Evolutionary conservation across 2,888 invertebrate species (phyloP).

Genomic region (Lathronympha strigana): DNA sequence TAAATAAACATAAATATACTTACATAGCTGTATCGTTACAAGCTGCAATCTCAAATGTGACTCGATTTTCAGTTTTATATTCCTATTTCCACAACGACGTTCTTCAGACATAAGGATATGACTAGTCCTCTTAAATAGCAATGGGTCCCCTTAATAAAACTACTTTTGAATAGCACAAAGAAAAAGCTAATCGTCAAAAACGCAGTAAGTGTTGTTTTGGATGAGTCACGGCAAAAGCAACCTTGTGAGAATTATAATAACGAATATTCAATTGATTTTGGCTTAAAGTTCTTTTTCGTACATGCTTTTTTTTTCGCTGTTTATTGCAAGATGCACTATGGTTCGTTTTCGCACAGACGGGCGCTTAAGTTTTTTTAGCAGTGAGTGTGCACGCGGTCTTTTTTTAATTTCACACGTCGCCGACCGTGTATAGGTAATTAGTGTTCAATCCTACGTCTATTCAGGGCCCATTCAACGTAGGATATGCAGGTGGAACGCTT

Average conservation of each 20-base stretch:
- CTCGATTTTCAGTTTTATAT: not conserved
- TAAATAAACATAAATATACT: not conserved
- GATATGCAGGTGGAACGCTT: conserved; percentile 39
- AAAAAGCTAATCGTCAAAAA: conserved; percentile 12
- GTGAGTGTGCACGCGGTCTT: conserved; percentile 51
- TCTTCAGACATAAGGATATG: conserved; percentile 23
- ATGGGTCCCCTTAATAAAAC: conserved; percentile 18
- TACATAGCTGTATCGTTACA: not conserved
- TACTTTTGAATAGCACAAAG: conserved; percentile 11
- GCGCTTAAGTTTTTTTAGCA: not conserved
- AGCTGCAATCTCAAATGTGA: not conserved
- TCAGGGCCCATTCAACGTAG: conserved; percentile 65
- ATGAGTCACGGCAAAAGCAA: not conserved
- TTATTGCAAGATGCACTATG: not conserved
- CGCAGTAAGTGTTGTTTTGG: not conserved
- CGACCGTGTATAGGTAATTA: conserved; percentile 78
- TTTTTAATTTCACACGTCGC: conserved; percentile 81
- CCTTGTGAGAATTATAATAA: not conserved
- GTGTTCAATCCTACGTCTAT: conserved; percentile 77
- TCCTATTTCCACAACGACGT: not conserved
- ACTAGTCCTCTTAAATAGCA: conserved; percentile 14
- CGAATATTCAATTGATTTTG: not conserved
- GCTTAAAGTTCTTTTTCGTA: not conserved
- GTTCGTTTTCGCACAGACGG: not conserved
- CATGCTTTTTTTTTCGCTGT: not conserved